Base-by-base conservation (phyloP, 2,888 invertebrate genomes). In the Parascotia fuliginaria region DNA sequence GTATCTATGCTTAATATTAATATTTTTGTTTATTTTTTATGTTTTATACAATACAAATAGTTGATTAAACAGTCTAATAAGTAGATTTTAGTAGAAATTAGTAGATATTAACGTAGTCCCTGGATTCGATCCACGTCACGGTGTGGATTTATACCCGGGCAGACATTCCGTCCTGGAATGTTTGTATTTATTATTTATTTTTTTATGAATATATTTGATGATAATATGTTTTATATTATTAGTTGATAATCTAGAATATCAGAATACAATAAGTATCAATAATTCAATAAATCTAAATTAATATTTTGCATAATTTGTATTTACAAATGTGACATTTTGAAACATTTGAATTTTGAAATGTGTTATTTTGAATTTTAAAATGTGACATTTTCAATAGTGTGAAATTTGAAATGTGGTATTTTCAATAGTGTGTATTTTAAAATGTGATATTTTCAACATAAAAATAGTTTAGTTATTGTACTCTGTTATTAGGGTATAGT, bases 91-190 rank as follows among this genome's bases (percentile, higher is more conserved):
- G 57, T 65, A 50, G 55, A 60, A 53, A 46, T 52, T 55, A 51
- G 53, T 63, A 49, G 50, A 48, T 47, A 29, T 55, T 50, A 45
- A 41, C 37, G 33, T 42, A 55, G 57, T 64, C 7, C 7, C 5
- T 19, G 5, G 48, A 43, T 64, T 60, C 29, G 49, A 72, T 71
- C 79, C 81, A 78, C 70, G 75, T 62, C 76, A 64, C 47, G 55
- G 19, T 55, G 77, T 75, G 76, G 74, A 78, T 77, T 76, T 87
- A 90, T 68, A 79, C 69, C 64, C 78, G 77, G 56, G 78, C 74
- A 51, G 89, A 88, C 87, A 90, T 83, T 73, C 90, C 90, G 41
- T 89, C 90, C 90, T 90, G 90, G 81, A 90, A 90, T n/a, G n/a
- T n/a, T n/a, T n/a, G 74, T 55, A 9, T 39, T 67, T 64, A 70